A percentile compares a stretch with the other conserved stretches of the same genome.
Conservation (phyloP, 1,140 invertebrate species). For the Pararge aegeria region DNA sequence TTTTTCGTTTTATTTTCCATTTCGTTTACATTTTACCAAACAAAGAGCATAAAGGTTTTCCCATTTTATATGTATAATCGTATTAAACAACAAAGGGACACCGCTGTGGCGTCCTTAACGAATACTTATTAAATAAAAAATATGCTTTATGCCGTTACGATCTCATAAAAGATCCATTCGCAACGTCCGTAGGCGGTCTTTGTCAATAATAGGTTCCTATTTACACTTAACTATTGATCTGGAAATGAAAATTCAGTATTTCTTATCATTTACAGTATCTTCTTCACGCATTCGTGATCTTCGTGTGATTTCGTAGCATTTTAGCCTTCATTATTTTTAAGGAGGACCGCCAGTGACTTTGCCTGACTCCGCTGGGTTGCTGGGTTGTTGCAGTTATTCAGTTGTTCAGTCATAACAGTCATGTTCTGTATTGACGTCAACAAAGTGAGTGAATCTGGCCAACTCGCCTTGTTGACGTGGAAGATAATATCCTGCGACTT, state of each 20-base stretch:
- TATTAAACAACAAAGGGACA: conserved; percentile 20
- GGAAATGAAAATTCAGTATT: neutral
- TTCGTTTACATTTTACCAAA: neutral
- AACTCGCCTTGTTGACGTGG: too few relatives aligned
- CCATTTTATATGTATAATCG: conserved; percentile 2
- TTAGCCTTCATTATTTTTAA: too few relatives aligned
- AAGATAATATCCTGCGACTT: too few relatives aligned
- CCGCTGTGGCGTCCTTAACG: conserved; percentile 18
- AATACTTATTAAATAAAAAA: conserved; percentile 28
- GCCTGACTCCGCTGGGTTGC: too few relatives aligned
- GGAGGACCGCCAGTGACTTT: too few relatives aligned
- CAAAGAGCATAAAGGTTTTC: conserved; percentile 5
- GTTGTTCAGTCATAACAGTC: too few relatives aligned
- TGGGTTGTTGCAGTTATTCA: too few relatives aligned
- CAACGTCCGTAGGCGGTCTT: conserved; percentile 7
- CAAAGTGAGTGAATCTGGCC: too few relatives aligned
- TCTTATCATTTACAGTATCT: too few relatives aligned
- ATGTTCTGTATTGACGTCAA: too few relatives aligned
- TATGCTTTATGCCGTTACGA: conserved; percentile 21
- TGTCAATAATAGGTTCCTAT: conserved; percentile 8
- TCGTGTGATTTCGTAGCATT: too few relatives aligned
- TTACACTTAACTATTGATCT: neutral
- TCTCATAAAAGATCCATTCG: conserved; percentile 19
- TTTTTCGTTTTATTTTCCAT: neutral
- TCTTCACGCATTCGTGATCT: too few relatives aligned